A percentile compares a stretch with the other conserved stretches of the same genome.
phyloP scores from a whole-genome alignment of 2,797 vertebrate genomes.

The Acridotheres tristis region DNA sequence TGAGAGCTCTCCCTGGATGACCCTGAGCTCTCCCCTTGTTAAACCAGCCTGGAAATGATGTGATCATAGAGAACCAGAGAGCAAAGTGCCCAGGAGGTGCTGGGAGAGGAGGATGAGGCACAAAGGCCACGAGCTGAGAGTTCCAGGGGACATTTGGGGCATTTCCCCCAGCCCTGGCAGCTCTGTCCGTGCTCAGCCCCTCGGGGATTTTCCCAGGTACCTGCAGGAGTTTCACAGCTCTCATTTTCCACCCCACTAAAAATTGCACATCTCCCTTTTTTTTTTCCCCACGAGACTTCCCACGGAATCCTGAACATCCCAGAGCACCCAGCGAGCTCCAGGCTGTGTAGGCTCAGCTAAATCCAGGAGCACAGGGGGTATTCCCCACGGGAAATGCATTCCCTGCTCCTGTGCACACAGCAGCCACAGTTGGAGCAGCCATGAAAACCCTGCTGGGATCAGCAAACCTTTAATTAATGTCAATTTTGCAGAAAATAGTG shows the following conservation, averaged over 20 bases:
- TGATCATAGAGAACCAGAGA: not conserved
- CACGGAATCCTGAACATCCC: not conserved
- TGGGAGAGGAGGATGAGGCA: not conserved
- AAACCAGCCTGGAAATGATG: not conserved
- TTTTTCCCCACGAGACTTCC: not conserved
- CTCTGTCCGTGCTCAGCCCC: not conserved
- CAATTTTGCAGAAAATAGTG: slow-evolving; percentile 54
- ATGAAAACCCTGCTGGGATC: not conserved
- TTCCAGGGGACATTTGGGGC: not conserved
- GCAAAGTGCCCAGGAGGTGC: not conserved
- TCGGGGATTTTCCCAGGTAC: not conserved
- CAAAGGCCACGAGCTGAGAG: not conserved
- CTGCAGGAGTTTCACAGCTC: not conserved
- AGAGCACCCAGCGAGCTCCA: not conserved
- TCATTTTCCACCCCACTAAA: not conserved
- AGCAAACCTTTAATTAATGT: slow-evolving; percentile 44
- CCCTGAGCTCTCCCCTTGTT: not conserved
- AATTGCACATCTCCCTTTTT: not conserved
- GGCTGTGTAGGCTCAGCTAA: not conserved
- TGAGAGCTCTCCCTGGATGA: not conserved
- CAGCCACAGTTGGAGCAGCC: not conserved
- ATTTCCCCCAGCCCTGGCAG: not conserved
- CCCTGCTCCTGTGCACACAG: not conserved
- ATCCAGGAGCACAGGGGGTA: not conserved
- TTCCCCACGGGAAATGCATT: not conserved